phyloP scores from a whole-genome alignment of 2,797 vertebrate genomes.

The Coreius guichenoti region DNA sequence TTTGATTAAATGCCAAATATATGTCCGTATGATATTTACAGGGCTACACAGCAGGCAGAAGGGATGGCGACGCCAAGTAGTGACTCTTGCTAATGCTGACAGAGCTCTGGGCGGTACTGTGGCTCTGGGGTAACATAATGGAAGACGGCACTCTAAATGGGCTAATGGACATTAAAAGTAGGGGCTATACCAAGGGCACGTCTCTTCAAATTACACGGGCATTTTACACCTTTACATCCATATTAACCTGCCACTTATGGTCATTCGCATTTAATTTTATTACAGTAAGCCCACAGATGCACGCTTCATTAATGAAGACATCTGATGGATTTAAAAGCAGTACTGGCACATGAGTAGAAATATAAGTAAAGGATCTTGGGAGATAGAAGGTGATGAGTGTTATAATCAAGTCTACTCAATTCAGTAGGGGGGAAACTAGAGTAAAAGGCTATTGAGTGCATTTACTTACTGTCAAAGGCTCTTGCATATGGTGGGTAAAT shows the following conservation, averaged over 20 bases:
- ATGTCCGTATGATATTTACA: constrained; percentile 3
- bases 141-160: constrained; percentile 33
- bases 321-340: constrained; percentile 33
- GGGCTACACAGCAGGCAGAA: not conserved
- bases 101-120: not conserved
- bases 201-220: constrained; percentile 30
- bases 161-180: constrained; percentile 47
- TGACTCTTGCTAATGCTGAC: constrained; percentile 13
- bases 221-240: constrained; percentile 8
- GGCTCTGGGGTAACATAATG: not conserved
- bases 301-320: not conserved
- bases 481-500: constrained; percentile 45
- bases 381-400: constrained; percentile 58
- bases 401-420: constrained; percentile 59
- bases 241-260: constrained; percentile 38
- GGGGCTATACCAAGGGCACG: constrained; percentile 8
- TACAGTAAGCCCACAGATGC: constrained; percentile 10
- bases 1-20: constrained; percentile 66
- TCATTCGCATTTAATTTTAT: constrained; percentile 22
- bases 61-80: not conserved
- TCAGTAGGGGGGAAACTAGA: constrained; percentile 58
- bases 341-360: constrained; percentile 35
- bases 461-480: constrained; percentile 65
- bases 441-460: constrained; percentile 54
- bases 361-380: constrained; percentile 45